Percentiles rank a stretch among this genome's conserved stretches.
Conservation (phyloP, 2,888 invertebrate genomes). For the Eumerus sabulonum region DNA sequence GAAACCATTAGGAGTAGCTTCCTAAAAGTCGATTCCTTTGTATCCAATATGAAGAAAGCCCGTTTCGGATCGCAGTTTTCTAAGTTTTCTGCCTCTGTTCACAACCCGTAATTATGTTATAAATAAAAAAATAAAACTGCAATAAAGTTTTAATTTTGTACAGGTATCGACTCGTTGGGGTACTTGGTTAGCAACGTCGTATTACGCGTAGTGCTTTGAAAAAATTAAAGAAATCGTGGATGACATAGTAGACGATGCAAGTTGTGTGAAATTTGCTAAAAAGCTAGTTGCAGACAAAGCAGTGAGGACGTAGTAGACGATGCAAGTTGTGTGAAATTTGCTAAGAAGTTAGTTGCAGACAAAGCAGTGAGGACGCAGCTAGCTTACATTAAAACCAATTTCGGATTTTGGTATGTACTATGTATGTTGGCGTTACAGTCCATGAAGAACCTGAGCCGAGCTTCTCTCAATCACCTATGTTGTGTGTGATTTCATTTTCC, state of each 20-base stretch:
- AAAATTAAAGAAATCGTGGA: conserved; percentile 9
- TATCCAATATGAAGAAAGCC: too few species aligned
- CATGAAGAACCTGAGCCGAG: too few species aligned
- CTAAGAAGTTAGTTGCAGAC: conserved; percentile 26
- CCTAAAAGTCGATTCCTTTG: too few species aligned
- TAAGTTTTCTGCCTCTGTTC: conserved; percentile 18
- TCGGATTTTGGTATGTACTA: too few species aligned
- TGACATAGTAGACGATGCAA: conserved; percentile 11
- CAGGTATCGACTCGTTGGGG: conserved; percentile 15
- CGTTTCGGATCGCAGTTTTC: conserved; percentile 23
- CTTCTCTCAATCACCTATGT: too few species aligned
- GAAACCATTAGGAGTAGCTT: conserved; percentile 23
- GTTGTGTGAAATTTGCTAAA: conserved; percentile 26
- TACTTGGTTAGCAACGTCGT: conserved; percentile 5
- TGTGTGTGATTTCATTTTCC: too few species aligned
- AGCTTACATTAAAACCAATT: not conserved
- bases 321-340: conserved; percentile 23
- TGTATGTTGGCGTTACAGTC: too few species aligned
- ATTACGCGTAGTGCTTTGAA: conserved; percentile 12
- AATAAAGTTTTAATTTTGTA: conserved; percentile 3
- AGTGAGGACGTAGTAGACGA: conserved; percentile 6
- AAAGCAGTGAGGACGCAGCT: not conserved
- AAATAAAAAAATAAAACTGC: not conserved
- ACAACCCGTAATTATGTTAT: conserved; percentile 20
- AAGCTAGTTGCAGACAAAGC: conserved; percentile 20